Percentiles rank a stretch among this genome's conserved stretches.
These are phyloP conservation scores for Pristis pectinata DNA, from an alignment of 2,797 vertebrate species.

Conservation along the genomic window DNA sequence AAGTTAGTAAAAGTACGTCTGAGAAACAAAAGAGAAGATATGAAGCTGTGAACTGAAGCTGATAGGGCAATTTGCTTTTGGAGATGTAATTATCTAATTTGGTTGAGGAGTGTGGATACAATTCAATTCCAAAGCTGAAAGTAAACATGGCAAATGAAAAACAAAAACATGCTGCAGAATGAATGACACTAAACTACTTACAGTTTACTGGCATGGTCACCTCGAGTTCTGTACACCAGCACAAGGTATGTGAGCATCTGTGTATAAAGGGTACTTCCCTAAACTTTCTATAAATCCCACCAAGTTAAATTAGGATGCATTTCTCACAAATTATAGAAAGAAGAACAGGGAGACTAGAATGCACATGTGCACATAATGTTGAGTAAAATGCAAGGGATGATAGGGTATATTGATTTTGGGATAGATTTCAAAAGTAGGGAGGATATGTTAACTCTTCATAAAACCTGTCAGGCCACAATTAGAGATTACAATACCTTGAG, in stretches of 20 bases:
- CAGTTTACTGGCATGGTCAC: neutral
- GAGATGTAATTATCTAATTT: too few relatives aligned
- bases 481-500: too few relatives aligned
- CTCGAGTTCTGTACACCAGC: neutral
- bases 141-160: too few relatives aligned
- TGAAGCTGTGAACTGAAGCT: neutral
- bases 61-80: too few relatives aligned
- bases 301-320: neutral
- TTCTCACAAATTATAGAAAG: neutral
- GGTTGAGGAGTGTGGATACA: too few relatives aligned
- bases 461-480: too few relatives aligned
- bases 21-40: neutral
- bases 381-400: too few relatives aligned
- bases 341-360: neutral
- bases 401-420: too few relatives aligned
- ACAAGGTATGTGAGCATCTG: neutral
- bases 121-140: too few relatives aligned
- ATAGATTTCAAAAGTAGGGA: too few relatives aligned
- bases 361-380: too few relatives aligned
- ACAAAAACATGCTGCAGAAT: neutral
- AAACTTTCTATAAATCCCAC: neutral
- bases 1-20: neutral
- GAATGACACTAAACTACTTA: neutral
- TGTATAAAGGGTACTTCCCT: neutral
- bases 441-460: too few relatives aligned